A percentile compares a stretch with the other conserved stretches of the same genome.
Conservation (phyloP, 2,113 vertebrate species). For the Catharus minimus region DNA sequence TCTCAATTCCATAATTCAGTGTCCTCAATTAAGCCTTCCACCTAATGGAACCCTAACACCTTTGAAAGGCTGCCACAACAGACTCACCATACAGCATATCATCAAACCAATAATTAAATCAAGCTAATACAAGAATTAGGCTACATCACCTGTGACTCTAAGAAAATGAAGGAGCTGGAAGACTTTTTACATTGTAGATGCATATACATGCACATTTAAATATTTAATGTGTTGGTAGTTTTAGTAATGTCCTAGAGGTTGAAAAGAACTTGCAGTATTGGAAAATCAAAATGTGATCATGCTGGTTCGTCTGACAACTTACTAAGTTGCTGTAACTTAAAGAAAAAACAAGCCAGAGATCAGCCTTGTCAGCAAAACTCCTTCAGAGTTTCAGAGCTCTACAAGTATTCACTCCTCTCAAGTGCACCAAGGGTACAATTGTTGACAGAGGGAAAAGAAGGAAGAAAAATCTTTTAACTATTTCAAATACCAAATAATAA, state of each 20-base stretch:
- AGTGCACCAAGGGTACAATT: not conserved
- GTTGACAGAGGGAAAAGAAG: not conserved
- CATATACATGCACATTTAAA: not conserved
- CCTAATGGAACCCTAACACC: not conserved
- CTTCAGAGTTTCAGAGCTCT: not conserved
- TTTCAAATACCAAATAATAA: not conserved
- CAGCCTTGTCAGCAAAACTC: not conserved
- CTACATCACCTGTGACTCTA: not conserved
- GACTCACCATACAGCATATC: not conserved
- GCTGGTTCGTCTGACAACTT: not conserved
- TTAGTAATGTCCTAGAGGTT: not conserved
- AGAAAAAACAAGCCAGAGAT: not conserved
- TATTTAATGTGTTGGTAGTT: constrained; percentile 9
- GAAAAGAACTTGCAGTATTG: not conserved
- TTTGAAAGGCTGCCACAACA: constrained; percentile 7
- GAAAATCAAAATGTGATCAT: constrained; percentile 2
- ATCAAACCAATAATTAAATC: not conserved
- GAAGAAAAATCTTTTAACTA: not conserved
- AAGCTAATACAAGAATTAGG: constrained; percentile 9
- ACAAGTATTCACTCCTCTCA: not conserved
- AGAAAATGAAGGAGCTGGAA: not conserved
- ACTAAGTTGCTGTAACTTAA: not conserved
- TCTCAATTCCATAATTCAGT: not conserved
- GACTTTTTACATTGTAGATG: not conserved
- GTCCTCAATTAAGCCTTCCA: not conserved